Evolutionary conservation across 2,888 invertebrate species (phyloP), one percentile per base, ranked within the genome.

Genomic region (Gibbula magus): DNA sequence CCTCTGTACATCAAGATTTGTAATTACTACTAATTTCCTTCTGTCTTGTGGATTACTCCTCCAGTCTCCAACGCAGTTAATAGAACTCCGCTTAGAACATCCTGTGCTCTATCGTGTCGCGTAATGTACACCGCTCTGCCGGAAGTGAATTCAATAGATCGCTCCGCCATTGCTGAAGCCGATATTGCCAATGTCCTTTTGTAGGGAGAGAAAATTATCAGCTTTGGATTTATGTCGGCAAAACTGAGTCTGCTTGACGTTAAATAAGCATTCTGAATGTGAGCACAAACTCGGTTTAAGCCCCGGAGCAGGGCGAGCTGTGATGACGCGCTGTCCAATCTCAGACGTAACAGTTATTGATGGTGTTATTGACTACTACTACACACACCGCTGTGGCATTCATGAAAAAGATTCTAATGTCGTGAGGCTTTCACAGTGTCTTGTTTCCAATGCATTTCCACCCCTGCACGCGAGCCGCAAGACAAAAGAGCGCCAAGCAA

Each of bases 41-140:
- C 53, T 54, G 39, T 25, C 56, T 74, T 75, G 67, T 70, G 45
- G 78, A 67, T 75, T 77, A 70, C 81, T 66, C 74, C 73, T 51
- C 80, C 67, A 56, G 73, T 73, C 76, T 67, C 66, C 78, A 66
- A 78, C 75, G 74, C 75, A 73, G 66, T 77, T 80, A 82, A 82
- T 81, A 80, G 83, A 85, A 84, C 84, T 83, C 84, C 84, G 84
- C 81, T 81, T 81, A 80, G 79, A 82, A 82, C 85, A 83, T 87
- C 87, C 87, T 84, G 87, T 75, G 75, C 84, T 84, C 81, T 83
- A 86, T 85, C 82, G 83, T 79, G 82, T 79, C 82, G 83, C 82
- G 86, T 84, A 86, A 86, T 82, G 79, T 83, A 86, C 85, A 86
- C 84, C 84, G 70, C 81, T 84, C 83, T 81, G 81, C 85, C 86